Evolutionary conservation across 2,797 vertebrate genomes (phyloP).

Genomic region (Sciurus vulgaris): DNA sequence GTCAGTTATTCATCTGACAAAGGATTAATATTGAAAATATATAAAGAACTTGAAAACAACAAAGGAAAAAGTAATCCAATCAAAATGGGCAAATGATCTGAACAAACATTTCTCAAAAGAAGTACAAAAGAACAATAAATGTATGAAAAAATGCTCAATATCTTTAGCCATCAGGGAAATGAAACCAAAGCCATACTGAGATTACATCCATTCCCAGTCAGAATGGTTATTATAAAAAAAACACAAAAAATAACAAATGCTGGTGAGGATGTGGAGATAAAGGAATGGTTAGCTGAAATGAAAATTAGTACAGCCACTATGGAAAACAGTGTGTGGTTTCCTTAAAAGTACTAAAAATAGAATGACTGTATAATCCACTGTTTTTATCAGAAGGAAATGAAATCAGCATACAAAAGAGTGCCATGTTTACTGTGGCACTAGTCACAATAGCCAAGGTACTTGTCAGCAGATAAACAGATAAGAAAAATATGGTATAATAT

Average conservation of each 20-base stretch:
- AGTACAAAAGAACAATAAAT: too few relatives aligned
- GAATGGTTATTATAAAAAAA: too few relatives aligned
- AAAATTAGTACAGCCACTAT: not conserved
- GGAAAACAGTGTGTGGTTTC: not conserved
- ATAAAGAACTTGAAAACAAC: too few relatives aligned
- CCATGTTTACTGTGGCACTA: not conserved
- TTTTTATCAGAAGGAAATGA: not conserved
- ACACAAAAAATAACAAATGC: not conserved
- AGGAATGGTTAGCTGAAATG: not conserved
- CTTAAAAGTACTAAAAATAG: not conserved
- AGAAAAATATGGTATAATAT: not conserved
- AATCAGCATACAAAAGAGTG: not conserved
- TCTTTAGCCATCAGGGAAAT: too few relatives aligned
- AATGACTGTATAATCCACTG: not conserved
- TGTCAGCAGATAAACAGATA: not conserved
- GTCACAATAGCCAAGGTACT: not conserved
- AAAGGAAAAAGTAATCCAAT: too few relatives aligned
- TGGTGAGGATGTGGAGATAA: not conserved
- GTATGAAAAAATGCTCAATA: too few relatives aligned
- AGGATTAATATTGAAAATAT: too few relatives aligned
- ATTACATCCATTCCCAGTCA: too few relatives aligned
- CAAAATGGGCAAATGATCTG: too few relatives aligned
- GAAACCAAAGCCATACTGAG: too few relatives aligned
- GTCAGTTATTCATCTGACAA: too few relatives aligned
- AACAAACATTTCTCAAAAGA: too few relatives aligned